Evolutionary conservation across 2,113 vertebrate genomes (phyloP).

Genomic region (Caranx ignobilis): DNA sequence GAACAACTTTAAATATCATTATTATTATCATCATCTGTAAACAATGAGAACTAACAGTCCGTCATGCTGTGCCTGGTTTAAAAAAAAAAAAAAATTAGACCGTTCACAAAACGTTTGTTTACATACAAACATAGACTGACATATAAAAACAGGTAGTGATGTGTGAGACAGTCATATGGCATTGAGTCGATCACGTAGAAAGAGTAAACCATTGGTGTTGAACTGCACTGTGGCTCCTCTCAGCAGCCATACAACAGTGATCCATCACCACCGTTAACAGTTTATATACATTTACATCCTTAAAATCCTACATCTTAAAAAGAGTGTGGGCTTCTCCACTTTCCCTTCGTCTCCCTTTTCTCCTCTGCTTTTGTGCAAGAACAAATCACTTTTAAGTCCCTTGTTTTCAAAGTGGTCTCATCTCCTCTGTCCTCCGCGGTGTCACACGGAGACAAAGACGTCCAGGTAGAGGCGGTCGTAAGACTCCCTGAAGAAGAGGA

Average conservation of each 20-base stretch:
- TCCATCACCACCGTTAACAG: slow-evolving; percentile 38
- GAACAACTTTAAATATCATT: slow-evolving; percentile 36
- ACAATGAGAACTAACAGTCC: slow-evolving; percentile 39
- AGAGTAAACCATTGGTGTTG: slow-evolving; percentile 49
- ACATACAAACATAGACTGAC: slow-evolving; percentile 39
- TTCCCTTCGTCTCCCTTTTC: slow-evolving; percentile 43
- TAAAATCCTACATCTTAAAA: slow-evolving; percentile 40
- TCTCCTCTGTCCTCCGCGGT: neutral
- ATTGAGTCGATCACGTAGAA: slow-evolving; percentile 11
- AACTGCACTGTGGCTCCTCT: slow-evolving; percentile 2
- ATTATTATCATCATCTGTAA: slow-evolving; percentile 41
- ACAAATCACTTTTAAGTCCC: slow-evolving; percentile 11
- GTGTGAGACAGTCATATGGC: slow-evolving; percentile 20
- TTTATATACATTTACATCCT: slow-evolving; percentile 46
- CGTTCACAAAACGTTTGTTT: slow-evolving; percentile 20
- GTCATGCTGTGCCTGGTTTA: slow-evolving; percentile 25
- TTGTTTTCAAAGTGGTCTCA: neutral
- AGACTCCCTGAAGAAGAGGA: slow-evolving; percentile 96
- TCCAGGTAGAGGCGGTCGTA: slow-evolving; percentile 99
- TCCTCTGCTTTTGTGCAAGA: slow-evolving; percentile 68
- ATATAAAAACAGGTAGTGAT: slow-evolving; percentile 34
- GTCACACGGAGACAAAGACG: slow-evolving; percentile 94
- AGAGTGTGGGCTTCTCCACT: slow-evolving; percentile 19
- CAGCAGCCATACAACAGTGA: slow-evolving; percentile 10
- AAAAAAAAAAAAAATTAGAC: slow-evolving; percentile 37